phyloP scores from a whole-genome alignment of 1,140 invertebrate genomes.

The Sweltsa coloradensis region DNA sequence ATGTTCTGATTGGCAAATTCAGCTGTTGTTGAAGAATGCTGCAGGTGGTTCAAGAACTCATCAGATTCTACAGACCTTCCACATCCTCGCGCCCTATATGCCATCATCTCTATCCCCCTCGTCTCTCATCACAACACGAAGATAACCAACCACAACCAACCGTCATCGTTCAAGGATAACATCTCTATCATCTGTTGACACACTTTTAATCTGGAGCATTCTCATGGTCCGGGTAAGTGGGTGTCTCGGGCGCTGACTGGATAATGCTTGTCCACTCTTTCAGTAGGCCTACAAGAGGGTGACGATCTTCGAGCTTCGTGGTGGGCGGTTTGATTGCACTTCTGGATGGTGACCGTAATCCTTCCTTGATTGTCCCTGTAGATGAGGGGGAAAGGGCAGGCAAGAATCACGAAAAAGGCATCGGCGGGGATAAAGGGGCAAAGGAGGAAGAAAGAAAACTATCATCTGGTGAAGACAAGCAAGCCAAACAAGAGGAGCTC shows the following conservation, averaged over 20 bases:
- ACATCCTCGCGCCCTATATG: too few relatives aligned
- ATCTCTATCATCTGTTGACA: not conserved
- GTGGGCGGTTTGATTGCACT: too few relatives aligned
- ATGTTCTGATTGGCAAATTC: too few relatives aligned
- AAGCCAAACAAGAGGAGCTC: conserved; percentile 32
- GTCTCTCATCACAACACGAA: not conserved
- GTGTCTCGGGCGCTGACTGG: not conserved
- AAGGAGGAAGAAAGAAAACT: conserved; percentile 27
- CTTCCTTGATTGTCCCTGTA: conserved; percentile 39
- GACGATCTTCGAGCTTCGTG: too few relatives aligned
- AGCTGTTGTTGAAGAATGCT: too few relatives aligned
- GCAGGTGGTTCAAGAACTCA: too few relatives aligned
- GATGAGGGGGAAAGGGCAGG: conserved; percentile 34
- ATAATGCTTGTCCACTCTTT: conserved; percentile 16
- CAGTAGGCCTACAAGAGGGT: conserved; percentile 11
- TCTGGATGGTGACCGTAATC: conserved; percentile 12
- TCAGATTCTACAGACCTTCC: too few relatives aligned
- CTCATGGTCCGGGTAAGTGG: not conserved
- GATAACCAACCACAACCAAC: not conserved
- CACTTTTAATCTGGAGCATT: not conserved
- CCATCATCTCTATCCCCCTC: not conserved
- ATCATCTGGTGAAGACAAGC: conserved; percentile 25
- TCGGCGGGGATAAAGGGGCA: conserved; percentile 27
- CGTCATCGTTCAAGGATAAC: not conserved
- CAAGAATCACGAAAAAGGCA: conserved; percentile 29